Conservation (phyloP, 2,113 vertebrate species). For the Neotragus moschatus region DNA sequence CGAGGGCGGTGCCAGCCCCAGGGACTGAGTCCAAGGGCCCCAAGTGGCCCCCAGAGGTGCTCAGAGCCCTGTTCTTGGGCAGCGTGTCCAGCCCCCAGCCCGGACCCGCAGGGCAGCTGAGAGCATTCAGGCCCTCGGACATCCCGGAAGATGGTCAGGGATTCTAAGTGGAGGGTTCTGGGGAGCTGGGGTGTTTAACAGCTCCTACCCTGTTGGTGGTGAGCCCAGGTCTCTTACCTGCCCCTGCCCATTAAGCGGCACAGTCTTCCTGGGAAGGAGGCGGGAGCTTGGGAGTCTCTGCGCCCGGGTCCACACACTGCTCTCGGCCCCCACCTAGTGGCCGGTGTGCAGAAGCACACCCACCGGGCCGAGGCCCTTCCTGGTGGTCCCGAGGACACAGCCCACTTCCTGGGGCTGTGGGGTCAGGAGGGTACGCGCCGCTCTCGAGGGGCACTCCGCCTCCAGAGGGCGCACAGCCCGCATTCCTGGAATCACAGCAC, state of each 20-base stretch:
- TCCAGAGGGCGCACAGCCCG: not conserved
- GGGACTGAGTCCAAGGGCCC: not conserved
- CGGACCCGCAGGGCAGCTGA: not conserved
- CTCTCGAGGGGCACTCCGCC: not conserved
- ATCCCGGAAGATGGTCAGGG: fast-evolving
- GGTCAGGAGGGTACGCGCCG: not conserved
- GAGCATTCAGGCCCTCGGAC: fast-evolving
- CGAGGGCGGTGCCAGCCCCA: fast-evolving
- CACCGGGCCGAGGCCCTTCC: not conserved
- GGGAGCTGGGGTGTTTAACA: not conserved
- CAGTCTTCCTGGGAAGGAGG: fast-evolving
- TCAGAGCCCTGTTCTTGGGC: not conserved
- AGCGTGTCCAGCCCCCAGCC: too few relatives aligned
- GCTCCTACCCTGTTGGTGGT: not conserved
- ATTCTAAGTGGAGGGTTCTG: not conserved
- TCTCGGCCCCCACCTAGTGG: conserved; percentile 27
- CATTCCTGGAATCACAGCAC: not conserved
- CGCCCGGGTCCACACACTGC: fast-evolving
- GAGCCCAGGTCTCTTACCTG: not conserved
- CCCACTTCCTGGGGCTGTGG: not conserved
- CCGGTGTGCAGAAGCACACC: fast-evolving
- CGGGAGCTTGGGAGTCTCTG: fast-evolving
- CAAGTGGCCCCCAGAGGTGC: not conserved
- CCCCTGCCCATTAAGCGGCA: fast-evolving
- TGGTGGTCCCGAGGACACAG: not conserved